Conservation (phyloP, 2,113 vertebrate genomes). For the Pangasianodon gigas region DNA sequence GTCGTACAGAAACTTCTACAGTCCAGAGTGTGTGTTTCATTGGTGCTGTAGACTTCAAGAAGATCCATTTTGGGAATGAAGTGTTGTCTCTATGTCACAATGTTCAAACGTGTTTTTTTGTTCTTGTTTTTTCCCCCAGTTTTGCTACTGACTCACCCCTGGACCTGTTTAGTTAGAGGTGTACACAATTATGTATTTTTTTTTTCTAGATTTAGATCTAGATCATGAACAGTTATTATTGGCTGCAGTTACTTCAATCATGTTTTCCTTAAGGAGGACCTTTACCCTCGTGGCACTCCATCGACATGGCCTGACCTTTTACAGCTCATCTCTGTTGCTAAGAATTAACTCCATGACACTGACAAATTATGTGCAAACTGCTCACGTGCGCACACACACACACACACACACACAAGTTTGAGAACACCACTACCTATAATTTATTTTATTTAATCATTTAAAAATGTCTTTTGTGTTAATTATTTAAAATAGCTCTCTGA, state of each 20-base stretch:
- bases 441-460: background rate
- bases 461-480: background rate
- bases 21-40: background rate
- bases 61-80: background rate
- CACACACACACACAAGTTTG: background rate
- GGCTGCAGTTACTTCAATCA: background rate
- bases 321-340: background rate
- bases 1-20: background rate
- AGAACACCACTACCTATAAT: background rate
- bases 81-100: background rate
- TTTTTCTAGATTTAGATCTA: too few species aligned
- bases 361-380: background rate
- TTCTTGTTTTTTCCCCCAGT: background rate
- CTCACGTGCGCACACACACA: background rate
- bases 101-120: background rate
- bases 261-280: background rate
- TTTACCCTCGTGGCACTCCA: background rate
- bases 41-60: background rate
- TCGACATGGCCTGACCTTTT: slow-evolving; percentile 11
- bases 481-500: background rate
- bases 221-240: background rate
- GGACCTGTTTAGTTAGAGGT: background rate
- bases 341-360: slow-evolving; percentile 1
- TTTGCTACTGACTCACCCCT: background rate
- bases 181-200: background rate